These are phyloP conservation scores for Gymnopithys bicolor DNA, from an alignment of 2,797 vertebrate species.

Conservation along the genomic window DNA sequence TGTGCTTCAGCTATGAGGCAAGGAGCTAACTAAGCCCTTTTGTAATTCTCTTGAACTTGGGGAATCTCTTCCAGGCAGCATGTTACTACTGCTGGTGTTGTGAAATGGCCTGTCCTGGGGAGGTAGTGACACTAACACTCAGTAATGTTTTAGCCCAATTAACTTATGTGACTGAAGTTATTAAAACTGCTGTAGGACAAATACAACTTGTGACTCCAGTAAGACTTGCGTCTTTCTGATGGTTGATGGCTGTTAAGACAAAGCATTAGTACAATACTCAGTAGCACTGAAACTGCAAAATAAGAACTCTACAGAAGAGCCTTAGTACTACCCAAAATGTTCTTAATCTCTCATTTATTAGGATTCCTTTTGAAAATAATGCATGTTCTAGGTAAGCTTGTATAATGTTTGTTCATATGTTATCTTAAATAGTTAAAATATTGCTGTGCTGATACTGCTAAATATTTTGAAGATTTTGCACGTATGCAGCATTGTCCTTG, in stretches of 20 bases:
- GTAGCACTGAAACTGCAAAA: background rate
- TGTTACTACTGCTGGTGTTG: background rate
- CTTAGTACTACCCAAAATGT: background rate
- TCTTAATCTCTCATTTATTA: background rate
- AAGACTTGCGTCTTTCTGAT: background rate
- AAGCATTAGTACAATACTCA: background rate
- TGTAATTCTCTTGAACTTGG: background rate
- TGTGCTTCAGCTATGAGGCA: background rate
- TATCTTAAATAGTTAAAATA: background rate
- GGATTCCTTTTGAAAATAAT: background rate
- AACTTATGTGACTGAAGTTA: background rate
- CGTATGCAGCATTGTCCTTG: background rate
- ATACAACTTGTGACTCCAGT: background rate
- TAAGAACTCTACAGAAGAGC: background rate
- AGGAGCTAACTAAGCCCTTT: background rate
- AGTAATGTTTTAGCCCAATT: background rate
- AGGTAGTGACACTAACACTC: background rate
- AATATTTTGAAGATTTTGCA: background rate
- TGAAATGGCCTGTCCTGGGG: background rate
- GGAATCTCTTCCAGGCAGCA: background rate
- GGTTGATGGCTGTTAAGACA: background rate
- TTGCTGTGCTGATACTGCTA: background rate
- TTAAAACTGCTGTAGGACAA: background rate
- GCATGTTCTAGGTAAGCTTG: background rate
- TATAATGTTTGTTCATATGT: background rate